Evolutionary conservation across 2,113 vertebrate genomes (phyloP), one percentile per base, ranked within the genome.

Genomic region (Gallinago jamesoni): DNA sequence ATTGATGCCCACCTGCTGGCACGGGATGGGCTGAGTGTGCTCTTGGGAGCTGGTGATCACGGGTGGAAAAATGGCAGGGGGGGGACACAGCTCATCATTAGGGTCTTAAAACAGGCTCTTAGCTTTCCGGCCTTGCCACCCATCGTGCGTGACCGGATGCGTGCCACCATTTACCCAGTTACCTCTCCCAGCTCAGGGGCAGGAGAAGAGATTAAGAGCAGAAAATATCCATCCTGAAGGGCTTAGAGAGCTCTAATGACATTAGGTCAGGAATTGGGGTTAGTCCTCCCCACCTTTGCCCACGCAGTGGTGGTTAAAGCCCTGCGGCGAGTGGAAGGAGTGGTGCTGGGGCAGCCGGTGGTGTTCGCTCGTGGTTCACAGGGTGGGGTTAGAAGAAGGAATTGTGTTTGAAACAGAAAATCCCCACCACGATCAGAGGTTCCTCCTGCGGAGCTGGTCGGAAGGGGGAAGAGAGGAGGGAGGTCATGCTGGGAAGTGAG

Each of bases 271-370:
- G 92, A 95, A 92, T 41, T 85, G 63, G 77, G 86, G 77, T 95
- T 91, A 96, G 86, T 92, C 76, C 59, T 94, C 63, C 70, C 78
- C 21, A 50, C 79, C 90, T 86, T 72, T 93, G 89, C 75, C 92
- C 53, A 59, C 12, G 1, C 41, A 7, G 14, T 1, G 30, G 30
- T 75, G 64, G 48, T 64, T 89, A 16, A 83, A 88, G 35, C 2
- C 14, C 64, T 87, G 25, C 4, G 5, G 77, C 2, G 5, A 33
- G 24, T 31, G 31, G 79, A 33, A 43, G 83, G 63, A 90, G 77
- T 0, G 0, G 23, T 23, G 83, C n/a, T 0, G 0, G n/a, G 83
- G 35, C 62, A 33, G 59, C 84, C 16, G 4, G 10, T 1, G 7
- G 31, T 3, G 9, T 30, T 27, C 27, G 39, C 67, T 73, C 1